phyloP scores from a whole-genome alignment of 2,797 vertebrate species.

The Cygnus olor region DNA sequence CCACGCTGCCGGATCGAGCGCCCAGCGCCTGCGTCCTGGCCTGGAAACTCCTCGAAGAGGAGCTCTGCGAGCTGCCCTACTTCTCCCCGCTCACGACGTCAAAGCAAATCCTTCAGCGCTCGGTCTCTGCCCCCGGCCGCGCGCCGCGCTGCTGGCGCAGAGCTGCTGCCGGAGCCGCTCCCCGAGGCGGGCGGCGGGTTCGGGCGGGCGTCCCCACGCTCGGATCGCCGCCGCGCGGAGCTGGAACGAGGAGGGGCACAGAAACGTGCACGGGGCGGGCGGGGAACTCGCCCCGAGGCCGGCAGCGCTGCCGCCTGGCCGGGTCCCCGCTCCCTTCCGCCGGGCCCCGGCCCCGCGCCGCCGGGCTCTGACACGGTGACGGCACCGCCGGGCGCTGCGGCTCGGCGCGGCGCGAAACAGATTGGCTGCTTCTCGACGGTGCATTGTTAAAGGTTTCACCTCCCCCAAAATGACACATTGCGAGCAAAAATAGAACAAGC shows the following conservation, averaged over 20 bases:
- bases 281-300: not conserved
- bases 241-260: not conserved
- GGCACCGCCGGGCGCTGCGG: rapidly evolving
- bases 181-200: rapidly evolving
- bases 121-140: not conserved
- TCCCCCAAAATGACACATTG: slow-evolving; percentile 72
- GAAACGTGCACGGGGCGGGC: not conserved
- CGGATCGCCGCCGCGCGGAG: not conserved
- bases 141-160: too few relatives aligned
- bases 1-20: not conserved
- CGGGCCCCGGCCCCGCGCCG: rapidly evolving
- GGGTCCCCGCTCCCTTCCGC: not conserved
- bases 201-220: not conserved
- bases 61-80: rapidly evolving
- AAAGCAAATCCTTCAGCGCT: not conserved
- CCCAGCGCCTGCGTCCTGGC: not conserved
- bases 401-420: not conserved
- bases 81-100: not conserved
- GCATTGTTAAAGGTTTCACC: slow-evolving; percentile 70
- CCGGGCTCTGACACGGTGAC: not conserved
- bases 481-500: slow-evolving; percentile 70
- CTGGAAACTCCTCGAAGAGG: not conserved
- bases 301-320: rapidly evolving
- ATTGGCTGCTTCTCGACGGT: not conserved
- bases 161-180: too few relatives aligned